Evolutionary conservation across 2,797 vertebrate genomes (phyloP).

Genomic region (Spea hammondii): DNA sequence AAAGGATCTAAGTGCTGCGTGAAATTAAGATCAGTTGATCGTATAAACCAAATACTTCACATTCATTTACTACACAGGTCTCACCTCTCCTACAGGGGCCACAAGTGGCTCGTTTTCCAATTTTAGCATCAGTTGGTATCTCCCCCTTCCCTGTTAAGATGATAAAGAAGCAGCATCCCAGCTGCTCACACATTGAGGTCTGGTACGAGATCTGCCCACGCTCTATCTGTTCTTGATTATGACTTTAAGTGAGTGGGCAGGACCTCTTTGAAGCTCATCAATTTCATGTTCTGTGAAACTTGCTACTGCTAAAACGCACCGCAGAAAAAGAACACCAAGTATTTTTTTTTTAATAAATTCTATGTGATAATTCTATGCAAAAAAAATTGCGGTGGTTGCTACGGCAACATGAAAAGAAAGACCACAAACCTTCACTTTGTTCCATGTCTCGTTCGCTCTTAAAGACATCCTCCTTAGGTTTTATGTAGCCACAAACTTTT

Average conservation of each 20-base stretch:
- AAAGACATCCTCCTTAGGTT: constrained; percentile 59
- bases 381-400: too few species aligned
- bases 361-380: too few species aligned
- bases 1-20: too few species aligned
- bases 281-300: too few species aligned
- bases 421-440: constrained; percentile 22
- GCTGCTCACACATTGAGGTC: constrained; percentile 21
- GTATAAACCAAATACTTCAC: too few species aligned
- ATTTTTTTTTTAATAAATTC: too few species aligned
- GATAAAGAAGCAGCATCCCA: constrained; percentile 8
- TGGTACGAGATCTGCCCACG: constrained; percentile 33
- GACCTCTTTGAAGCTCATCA: too few species aligned
- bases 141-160: not conserved
- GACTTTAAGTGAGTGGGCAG: constrained; percentile 33
- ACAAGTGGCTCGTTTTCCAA: not conserved
- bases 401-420: not conserved
- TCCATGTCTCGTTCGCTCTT: not conserved
- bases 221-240: constrained; percentile 38
- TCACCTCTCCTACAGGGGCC: not conserved
- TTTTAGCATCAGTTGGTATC: not conserved
- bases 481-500: constrained; percentile 91
- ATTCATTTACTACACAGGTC: too few species aligned
- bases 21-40: too few species aligned
- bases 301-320: too few species aligned
- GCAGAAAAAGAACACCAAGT: too few species aligned